Base-by-base conservation (phyloP, 1,140 invertebrate species). In the Bombus soroeensis region DNA sequence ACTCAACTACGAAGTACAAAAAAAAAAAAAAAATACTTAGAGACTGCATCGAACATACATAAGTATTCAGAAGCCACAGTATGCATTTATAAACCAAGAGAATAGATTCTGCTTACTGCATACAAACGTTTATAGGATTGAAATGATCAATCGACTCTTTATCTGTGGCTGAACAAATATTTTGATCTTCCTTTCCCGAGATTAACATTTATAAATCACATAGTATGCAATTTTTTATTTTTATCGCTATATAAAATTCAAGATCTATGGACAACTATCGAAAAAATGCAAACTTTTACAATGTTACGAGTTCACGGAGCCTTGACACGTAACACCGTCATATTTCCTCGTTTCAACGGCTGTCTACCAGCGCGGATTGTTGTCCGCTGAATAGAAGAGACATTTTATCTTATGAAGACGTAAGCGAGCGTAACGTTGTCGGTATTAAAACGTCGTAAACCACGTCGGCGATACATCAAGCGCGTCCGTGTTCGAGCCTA, bases 401-500 rank as follows among this genome's bases (percentile, higher is more conserved):
- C 83, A 81, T 72, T 72, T 66, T 73, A 72, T 80, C 81, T 90
- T 80, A 90, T 90, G 89, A 90, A 90, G 89, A 90, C 83, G 68
- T 87, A 88, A 84, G 86, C 86, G 82, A 73, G 87, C 81, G 79
- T 75, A 85, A 90, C 81, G 37, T 83, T 79, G 82, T 66, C 86
- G 81, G 82, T 82, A 90, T 90, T 90, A 90, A 87, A 90, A 90
- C 80, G 83, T 90, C 86, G 74, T 90, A 90, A 90, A 68, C 64
- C 68, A 73, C 66, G 81, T 18, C 75, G 71, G 37, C 86, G 88
- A 90, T 89, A 75, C 74, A 89, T 87, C 88, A 85, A 83, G 47
- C 83, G 57, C 43, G 79, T 78, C 79, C 68, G 76, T 72, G 76
- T 47, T 47, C 53, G 47, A 32, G 81, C 76, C 76, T 47, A 72